Conservation (phyloP, 2,797 vertebrate species). For the Stomatorhinus walkeri region DNA sequence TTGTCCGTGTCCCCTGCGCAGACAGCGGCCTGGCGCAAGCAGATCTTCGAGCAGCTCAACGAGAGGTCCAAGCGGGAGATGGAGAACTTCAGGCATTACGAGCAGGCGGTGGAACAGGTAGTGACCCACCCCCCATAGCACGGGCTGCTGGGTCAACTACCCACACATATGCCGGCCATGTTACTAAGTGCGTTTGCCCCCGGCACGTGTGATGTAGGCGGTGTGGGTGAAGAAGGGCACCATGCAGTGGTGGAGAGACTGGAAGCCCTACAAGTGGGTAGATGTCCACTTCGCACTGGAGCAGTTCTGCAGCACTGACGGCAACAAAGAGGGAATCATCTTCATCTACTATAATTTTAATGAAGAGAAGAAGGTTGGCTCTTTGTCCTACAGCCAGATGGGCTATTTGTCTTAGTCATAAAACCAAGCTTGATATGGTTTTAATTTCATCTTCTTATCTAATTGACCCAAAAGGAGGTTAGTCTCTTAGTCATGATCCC, state of each 20-base stretch:
- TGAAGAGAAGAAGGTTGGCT: constrained; percentile 82
- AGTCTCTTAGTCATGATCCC: neutral
- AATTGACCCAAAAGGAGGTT: neutral
- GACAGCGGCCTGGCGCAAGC: constrained; percentile 80
- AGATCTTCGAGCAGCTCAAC: constrained; percentile 90
- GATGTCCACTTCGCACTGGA: constrained; percentile 88
- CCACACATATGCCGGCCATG: neutral
- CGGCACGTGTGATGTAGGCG: constrained; percentile 54
- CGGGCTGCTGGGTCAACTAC: neutral
- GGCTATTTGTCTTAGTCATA: neutral
- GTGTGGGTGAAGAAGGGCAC: constrained; percentile 95
- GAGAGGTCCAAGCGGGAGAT: constrained; percentile 84
- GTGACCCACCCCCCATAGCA: neutral
- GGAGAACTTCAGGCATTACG: constrained; percentile 87
- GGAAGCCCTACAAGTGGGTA: constrained; percentile 91
- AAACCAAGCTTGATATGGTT: neutral
- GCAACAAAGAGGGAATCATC: constrained; percentile 85
- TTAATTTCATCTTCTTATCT: neutral
- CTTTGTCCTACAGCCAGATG: neutral
- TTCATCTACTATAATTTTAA: constrained; percentile 90
- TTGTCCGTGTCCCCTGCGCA: constrained; percentile 79
- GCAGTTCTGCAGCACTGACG: constrained; percentile 83
- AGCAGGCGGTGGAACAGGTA: constrained; percentile 93
- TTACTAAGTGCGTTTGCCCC: neutral
- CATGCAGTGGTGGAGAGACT: constrained; percentile 95